Percentiles rank a stretch among this genome's conserved stretches.
Evolutionary conservation across 2,113 vertebrate species (phyloP).

Genomic region (Guaruba guarouba): DNA sequence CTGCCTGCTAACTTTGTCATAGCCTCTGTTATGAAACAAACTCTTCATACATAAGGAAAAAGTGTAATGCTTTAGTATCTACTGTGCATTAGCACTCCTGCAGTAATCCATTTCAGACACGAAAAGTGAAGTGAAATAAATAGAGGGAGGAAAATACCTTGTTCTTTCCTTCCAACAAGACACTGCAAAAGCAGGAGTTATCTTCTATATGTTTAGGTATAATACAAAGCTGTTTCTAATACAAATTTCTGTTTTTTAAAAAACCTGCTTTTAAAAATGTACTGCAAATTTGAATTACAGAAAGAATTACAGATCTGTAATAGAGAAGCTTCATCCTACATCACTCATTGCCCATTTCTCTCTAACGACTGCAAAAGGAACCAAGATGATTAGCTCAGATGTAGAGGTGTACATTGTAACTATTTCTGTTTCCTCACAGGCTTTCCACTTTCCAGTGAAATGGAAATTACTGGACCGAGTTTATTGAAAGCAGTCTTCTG

Average conservation of each 20-base stretch:
- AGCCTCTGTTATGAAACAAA: not conserved
- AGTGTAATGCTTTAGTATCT: not conserved
- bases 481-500: not conserved
- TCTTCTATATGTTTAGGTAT: not conserved
- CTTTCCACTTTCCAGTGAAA: not conserved
- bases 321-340: not conserved
- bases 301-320: not conserved
- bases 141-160: not conserved
- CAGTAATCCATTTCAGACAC: not conserved
- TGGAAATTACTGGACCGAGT: not conserved
- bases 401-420: not conserved
- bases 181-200: not conserved
- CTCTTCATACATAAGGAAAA: not conserved
- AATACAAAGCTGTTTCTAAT: not conserved
- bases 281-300: not conserved
- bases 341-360: not conserved
- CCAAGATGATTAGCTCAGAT: not conserved
- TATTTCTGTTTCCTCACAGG: not conserved
- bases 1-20: not conserved
- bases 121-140: not conserved
- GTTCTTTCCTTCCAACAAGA: not conserved
- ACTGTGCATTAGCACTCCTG: accelerated
- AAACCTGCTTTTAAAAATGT: not conserved
- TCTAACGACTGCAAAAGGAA: not conserved
- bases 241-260: not conserved